A percentile compares a stretch with the other conserved stretches of the same genome.
Evolutionary conservation across 2,113 vertebrate genomes (phyloP).

Genomic region (Dryoscopus gambensis): DNA sequence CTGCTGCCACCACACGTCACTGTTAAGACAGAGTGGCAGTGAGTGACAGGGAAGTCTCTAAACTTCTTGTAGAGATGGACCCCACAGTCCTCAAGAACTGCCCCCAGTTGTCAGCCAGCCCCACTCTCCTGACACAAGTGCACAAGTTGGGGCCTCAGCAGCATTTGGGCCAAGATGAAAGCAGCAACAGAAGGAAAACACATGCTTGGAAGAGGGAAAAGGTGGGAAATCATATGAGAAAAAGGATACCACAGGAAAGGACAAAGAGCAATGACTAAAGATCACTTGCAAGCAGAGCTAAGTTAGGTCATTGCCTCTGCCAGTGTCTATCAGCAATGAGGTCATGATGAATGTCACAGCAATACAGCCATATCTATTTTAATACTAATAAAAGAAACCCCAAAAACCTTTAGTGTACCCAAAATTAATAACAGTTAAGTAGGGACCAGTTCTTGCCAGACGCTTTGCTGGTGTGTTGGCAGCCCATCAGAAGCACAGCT

Average conservation of each 20-base stretch:
- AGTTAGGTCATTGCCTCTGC: background rate
- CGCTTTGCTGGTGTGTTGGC: background rate
- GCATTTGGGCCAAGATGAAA: background rate
- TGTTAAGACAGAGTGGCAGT: background rate
- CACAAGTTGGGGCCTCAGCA: background rate
- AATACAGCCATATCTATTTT: background rate
- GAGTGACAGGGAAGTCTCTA: background rate
- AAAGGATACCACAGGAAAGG: background rate
- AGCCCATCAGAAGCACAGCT: background rate
- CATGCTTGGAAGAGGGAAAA: background rate
- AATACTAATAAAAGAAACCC: background rate
- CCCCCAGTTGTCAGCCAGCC: background rate
- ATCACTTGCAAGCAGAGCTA: background rate
- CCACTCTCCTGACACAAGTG: background rate
- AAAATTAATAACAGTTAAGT: background rate
- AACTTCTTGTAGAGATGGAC: background rate
- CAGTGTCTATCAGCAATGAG: background rate
- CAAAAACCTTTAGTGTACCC: background rate
- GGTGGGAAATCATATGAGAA: background rate
- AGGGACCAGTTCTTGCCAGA: background rate
- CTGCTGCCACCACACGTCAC: conserved; percentile 26
- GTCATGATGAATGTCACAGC: background rate
- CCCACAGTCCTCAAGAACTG: background rate
- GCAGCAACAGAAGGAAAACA: background rate
- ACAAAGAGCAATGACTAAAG: background rate